phyloP scores from a whole-genome alignment of 2,888 invertebrate genomes.

The Mesorhabditis belari region DNA sequence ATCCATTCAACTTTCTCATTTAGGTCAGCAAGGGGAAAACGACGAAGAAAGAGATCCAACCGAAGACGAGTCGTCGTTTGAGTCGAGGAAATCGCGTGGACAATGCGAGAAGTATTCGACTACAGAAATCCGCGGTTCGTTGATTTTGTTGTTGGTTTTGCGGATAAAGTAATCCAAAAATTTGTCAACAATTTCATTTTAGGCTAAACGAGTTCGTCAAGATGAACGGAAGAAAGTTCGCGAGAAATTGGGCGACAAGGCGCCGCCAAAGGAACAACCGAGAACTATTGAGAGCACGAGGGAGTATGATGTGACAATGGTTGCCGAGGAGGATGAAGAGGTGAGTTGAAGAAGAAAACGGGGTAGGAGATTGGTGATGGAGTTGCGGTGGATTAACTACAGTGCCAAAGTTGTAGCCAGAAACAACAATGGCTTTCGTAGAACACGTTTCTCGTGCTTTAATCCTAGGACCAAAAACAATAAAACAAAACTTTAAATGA shows the following conservation, averaged over 20 bases:
- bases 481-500: no score
- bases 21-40: no score
- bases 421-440: no score
- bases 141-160: not conserved
- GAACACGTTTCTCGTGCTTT: no score
- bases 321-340: constrained; percentile 67
- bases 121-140: not conserved
- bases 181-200: constrained; percentile 3
- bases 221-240: constrained; percentile 37
- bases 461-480: no score
- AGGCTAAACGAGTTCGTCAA: constrained; percentile 46
- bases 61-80: not conserved
- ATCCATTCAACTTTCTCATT: no score
- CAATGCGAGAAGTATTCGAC: not conserved
- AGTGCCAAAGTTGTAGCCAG: no score
- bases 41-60: no score
- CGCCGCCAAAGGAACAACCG: constrained; percentile 67
- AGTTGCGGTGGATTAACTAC: no score
- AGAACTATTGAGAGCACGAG: constrained; percentile 87
- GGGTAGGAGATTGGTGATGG: no score
- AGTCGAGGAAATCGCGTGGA: not conserved
- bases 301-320: constrained; percentile 81
- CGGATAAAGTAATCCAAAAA: not conserved
- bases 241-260: constrained; percentile 48
- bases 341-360: constrained; percentile 40